Conservation (phyloP, 2,797 vertebrate genomes). For the Pseudochromis fuscus region DNA sequence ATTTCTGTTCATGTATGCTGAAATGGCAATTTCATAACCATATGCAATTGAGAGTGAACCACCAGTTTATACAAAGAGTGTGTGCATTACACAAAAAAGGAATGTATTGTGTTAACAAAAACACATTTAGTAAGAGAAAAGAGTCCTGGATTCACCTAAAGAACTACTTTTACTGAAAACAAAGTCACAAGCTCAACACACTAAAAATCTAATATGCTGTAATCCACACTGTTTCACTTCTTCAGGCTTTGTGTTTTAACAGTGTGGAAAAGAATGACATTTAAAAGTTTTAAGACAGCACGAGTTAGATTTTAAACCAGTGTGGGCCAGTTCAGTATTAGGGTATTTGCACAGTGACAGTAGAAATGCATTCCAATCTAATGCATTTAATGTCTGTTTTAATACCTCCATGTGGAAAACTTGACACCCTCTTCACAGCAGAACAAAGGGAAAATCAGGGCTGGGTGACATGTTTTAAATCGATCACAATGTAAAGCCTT, state of each 20-base stretch:
- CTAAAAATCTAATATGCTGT: slow-evolving; percentile 11
- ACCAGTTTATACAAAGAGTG: background rate
- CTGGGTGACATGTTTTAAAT: too few species aligned
- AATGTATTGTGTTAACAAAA: background rate
- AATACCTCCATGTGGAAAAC: too few species aligned
- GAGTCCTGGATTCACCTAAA: background rate
- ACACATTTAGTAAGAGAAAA: background rate
- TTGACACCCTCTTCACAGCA: too few species aligned
- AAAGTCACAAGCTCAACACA: background rate
- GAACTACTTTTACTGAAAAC: too few species aligned
- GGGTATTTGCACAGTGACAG: too few species aligned
- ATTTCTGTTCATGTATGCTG: background rate
- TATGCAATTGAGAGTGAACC: background rate
- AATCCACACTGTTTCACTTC: background rate
- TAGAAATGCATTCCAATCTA: too few species aligned
- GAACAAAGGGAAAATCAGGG: too few species aligned
- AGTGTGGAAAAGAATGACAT: background rate
- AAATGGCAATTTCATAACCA: background rate
- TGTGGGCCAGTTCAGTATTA: too few species aligned
- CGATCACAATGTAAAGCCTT: too few species aligned
- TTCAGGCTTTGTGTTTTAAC: background rate
- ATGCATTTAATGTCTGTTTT: background rate
- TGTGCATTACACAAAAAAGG: slow-evolving; percentile 6
- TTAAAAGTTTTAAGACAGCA: too few species aligned
- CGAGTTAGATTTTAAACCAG: too few species aligned